A percentile compares a stretch with the other conserved stretches of the same genome.
These are phyloP conservation scores for Turritopsis dohrnii DNA, from an alignment of 30 jellyfish, hydroid and myxozoan species.

Conservation along the genomic window DNA sequence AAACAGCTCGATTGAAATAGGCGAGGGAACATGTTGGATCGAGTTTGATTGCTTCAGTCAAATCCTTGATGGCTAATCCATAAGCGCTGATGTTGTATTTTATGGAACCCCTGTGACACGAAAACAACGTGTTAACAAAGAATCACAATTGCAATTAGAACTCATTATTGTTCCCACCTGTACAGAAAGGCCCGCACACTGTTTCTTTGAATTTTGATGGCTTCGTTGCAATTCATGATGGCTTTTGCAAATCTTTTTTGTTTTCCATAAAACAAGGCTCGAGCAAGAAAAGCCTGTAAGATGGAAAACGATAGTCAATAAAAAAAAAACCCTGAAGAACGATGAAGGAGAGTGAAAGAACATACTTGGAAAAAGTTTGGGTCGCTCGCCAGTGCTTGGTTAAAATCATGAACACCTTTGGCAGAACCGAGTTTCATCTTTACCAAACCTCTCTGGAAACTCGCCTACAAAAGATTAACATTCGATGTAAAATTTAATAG, in stretches of 20 bases:
- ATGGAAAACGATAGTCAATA: not conserved
- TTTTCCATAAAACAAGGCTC: constrained; percentile 79
- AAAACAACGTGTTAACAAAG: not conserved
- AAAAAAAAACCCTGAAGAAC: not conserved
- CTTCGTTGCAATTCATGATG: constrained; percentile 88
- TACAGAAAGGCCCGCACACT: constrained; percentile 63
- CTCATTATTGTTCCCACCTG: constrained; percentile 39
- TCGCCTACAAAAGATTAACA: constrained; percentile 36
- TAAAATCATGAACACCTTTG: constrained; percentile 69
- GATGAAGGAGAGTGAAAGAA: not conserved
- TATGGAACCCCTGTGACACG: constrained; percentile 59
- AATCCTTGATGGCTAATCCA: constrained; percentile 73
- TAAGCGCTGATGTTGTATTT: constrained; percentile 68
- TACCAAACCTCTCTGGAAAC: constrained; percentile 68
- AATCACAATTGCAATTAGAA: no score
- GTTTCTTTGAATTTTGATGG: constrained; percentile 49
- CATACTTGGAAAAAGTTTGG: constrained; percentile 64
- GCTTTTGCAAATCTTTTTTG: constrained; percentile 81
- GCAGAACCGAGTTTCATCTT: constrained; percentile 62
- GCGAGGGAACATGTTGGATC: constrained; percentile 73
- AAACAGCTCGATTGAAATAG: constrained; percentile 88
- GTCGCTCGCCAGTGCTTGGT: constrained; percentile 62
- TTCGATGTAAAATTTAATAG: not conserved
- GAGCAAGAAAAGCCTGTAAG: constrained; percentile 64
- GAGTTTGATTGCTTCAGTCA: constrained; percentile 63